These are phyloP conservation scores for Sphaeridia pumilis DNA, from an alignment of 2,888 invertebrate genomes.

Conservation along the genomic window DNA sequence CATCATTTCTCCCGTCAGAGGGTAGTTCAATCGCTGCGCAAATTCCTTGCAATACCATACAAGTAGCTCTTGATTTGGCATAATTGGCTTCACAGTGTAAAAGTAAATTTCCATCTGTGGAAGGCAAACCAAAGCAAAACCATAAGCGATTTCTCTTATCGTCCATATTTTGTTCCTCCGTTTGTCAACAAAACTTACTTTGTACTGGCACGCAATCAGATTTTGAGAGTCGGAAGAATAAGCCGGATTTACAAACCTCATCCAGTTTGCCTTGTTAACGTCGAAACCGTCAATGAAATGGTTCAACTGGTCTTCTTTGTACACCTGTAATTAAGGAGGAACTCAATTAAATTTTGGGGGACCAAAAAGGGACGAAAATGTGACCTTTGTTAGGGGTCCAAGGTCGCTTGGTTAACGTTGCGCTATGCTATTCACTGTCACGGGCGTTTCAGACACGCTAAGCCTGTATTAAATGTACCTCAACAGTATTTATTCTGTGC, in stretches of 20 bases:
- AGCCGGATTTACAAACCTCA: constrained; percentile 95
- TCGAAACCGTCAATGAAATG: constrained; percentile 92
- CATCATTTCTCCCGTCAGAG: constrained; percentile 60
- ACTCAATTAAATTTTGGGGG: too few species aligned
- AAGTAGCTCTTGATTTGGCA: constrained; percentile 90
- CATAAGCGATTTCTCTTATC: too few species aligned
- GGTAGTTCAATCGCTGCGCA: constrained; percentile 83
- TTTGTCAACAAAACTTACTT: constrained; percentile 41
- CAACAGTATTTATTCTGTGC: too few species aligned
- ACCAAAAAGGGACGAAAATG: too few species aligned
- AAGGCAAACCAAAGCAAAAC: too few species aligned
- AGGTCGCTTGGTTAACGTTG: too few species aligned
- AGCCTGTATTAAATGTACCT: too few species aligned
- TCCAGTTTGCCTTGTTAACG: constrained; percentile 92
- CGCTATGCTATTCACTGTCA: too few species aligned
- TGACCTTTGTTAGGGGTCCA: too few species aligned
- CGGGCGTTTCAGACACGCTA: too few species aligned
- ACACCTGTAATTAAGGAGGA: constrained; percentile 76
- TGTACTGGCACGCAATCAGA: constrained; percentile 93
- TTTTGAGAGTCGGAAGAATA: constrained; percentile 87
- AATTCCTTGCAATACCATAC: constrained; percentile 98
- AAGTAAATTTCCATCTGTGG: constrained; percentile 87
- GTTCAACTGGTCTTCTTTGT: constrained; percentile 75
- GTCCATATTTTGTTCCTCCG: too few species aligned
- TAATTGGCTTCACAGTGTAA: constrained; percentile 86